Conservation (phyloP, 1,140 invertebrate species). For the Littorina saxatilis region DNA sequence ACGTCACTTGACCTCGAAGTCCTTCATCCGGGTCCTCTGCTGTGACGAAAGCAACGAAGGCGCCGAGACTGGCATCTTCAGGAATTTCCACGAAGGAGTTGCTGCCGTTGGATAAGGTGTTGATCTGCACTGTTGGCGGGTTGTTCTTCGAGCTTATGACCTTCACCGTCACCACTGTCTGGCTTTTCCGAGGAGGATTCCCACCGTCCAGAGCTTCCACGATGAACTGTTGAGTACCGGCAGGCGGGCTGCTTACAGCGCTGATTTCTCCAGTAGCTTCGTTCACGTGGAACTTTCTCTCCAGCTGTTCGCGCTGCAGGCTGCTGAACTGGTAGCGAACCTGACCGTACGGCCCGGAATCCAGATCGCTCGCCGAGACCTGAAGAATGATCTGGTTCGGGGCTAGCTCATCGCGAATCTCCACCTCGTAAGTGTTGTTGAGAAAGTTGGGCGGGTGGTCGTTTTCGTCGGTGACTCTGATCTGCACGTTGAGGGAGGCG, state of each 20-base stretch:
- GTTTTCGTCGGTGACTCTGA: slow-evolving; percentile 78
- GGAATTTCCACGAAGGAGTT: slow-evolving; percentile 79
- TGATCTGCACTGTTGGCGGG: slow-evolving; percentile 81
- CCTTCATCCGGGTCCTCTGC: slow-evolving; percentile 60
- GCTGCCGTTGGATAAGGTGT: slow-evolving; percentile 48
- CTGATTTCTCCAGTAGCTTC: slow-evolving; percentile 58
- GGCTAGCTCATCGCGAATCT: slow-evolving; percentile 57
- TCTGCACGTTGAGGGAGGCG: slow-evolving; percentile 77
- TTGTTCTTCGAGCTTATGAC: slow-evolving; percentile 59
- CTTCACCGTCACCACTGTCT: slow-evolving; percentile 94
- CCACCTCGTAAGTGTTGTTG: slow-evolving; percentile 93
- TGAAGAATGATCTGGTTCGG: slow-evolving; percentile 67
- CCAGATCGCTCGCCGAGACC: slow-evolving; percentile 86
- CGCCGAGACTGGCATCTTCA: slow-evolving; percentile 52
- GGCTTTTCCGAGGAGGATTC: slow-evolving; percentile 90
- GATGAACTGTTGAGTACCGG: slow-evolving; percentile 81
- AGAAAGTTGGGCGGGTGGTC: slow-evolving; percentile 79
- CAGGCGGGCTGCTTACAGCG: slow-evolving; percentile 43
- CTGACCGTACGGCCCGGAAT: slow-evolving; percentile 87
- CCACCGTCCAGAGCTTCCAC: slow-evolving; percentile 96
- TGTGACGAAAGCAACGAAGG: slow-evolving; percentile 59
- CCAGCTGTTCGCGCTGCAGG: slow-evolving; percentile 54
- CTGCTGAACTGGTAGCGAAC: slow-evolving; percentile 85
- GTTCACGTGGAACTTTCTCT: slow-evolving; percentile 55
- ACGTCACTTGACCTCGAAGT: slow-evolving; percentile 55